Base-by-base conservation (phyloP, 2,113 vertebrate species). In the Chloropsis cyanopogon region DNA sequence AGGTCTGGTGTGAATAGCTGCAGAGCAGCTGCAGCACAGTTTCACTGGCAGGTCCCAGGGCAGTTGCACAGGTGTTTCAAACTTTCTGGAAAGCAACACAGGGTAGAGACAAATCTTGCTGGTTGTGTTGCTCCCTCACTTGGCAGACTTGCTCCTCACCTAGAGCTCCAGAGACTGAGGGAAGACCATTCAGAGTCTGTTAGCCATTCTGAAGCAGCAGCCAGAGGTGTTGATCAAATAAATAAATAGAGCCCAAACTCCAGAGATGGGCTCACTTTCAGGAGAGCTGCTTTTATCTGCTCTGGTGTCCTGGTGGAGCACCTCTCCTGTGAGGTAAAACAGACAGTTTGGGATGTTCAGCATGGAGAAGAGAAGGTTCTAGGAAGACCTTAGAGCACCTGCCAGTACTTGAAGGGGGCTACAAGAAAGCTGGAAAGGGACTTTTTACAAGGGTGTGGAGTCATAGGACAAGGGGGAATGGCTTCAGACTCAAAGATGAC, bases 261-360 rank as follows among this genome's bases (percentile, higher is more conserved):
- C 61, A 78, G 56, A 26, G 10, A 4, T 86, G 52, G 33, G 14
- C 31, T 82, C 44, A 24, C 14, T 22, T 61, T 24, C 16, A 49
- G 42, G 39, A 82, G 41, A 68, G 23, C 41, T 75, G 33, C 41
- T 10, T 84, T 78, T 24, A 23, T 50, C 47, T 70, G 1, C 25
- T 11, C 7, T 3, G 1, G 10, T 75, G 39, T 63, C 29, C 28
- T 0, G 0, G 2, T 56, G 31, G 54, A 81, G 3, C 35, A 53
- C 12, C 49, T 82, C 22, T 76, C 5, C 53, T 50, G 1, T 23
- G 57, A 68, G 18, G 10, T 68, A 6, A 88, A 52, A 12, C 42
- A 53, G 44, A 25, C 12, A 35, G 17, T 26, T 79, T 20, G 12
- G 6, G 20, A 61, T 70, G 16, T 78, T 90, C 61, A 75, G 22